Conservation (phyloP, 1,140 invertebrate species). For the Temnothorax nylanderi region DNA sequence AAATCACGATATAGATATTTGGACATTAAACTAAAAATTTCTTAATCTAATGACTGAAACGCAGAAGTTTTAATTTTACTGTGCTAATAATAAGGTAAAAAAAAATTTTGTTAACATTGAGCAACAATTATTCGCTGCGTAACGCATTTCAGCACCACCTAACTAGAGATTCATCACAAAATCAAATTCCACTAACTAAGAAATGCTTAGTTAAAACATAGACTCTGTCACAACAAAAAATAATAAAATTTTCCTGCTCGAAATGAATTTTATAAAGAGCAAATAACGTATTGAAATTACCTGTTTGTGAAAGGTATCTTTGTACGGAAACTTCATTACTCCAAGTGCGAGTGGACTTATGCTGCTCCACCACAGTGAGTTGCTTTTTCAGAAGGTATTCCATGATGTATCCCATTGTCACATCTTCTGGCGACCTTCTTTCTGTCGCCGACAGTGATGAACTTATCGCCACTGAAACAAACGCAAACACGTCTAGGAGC, state of each 20-base stretch:
- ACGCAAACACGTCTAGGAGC: neutral
- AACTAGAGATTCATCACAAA: too few species aligned
- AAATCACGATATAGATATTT: too few species aligned
- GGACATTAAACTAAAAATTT: too few species aligned
- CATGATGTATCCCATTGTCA: conserved; percentile 98
- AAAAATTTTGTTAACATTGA: too few species aligned
- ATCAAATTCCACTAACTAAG: neutral
- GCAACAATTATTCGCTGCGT: too few species aligned
- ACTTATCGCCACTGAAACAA: conserved; percentile 94
- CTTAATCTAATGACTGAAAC: too few species aligned
- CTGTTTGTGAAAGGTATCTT: conserved; percentile 93
- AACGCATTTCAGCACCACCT: too few species aligned
- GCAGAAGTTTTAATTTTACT: too few species aligned
- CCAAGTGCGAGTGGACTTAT: conserved; percentile 96
- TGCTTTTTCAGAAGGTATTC: conserved; percentile 95
- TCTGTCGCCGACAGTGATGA: conserved; percentile 96
- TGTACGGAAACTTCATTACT: conserved; percentile 95
- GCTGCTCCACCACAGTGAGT: conserved; percentile 95
- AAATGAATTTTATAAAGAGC: neutral
- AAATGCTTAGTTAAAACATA: neutral
- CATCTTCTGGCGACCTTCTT: conserved; percentile 97
- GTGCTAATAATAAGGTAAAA: too few species aligned
- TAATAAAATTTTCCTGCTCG: neutral
- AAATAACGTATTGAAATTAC: conserved; percentile 78
- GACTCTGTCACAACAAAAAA: neutral